phyloP scores from a whole-genome alignment of 1,140 invertebrate species.

The Berghia stephanieae region DNA sequence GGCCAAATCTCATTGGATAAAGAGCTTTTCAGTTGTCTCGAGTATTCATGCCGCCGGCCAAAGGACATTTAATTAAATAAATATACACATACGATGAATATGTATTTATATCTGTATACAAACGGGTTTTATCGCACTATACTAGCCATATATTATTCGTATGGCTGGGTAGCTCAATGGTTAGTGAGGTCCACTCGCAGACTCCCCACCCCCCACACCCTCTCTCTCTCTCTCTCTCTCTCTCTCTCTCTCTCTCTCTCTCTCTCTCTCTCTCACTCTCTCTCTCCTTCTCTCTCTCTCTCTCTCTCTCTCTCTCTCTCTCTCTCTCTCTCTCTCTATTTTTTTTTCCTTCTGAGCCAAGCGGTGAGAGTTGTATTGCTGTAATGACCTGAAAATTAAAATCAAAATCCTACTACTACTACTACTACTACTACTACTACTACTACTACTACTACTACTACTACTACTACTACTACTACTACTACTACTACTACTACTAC shows the following conservation, averaged over 20 bases:
- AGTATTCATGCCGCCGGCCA: too few relatives aligned
- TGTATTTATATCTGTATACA: too few relatives aligned
- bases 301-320: conserved; percentile 12
- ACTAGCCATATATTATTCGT: too few relatives aligned
- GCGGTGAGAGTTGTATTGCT: background rate
- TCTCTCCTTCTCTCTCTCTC: conserved; percentile 19
- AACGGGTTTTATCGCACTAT: too few relatives aligned
- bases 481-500: conserved; percentile 26
- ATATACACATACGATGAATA: too few relatives aligned
- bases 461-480: conserved; percentile 24
- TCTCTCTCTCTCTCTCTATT: conserved; percentile 11
- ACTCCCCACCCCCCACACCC: too few relatives aligned
- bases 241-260: too few relatives aligned
- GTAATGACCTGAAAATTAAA: background rate
- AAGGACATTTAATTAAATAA: too few relatives aligned
- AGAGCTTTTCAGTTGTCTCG: too few relatives aligned
- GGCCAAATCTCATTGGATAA: too few relatives aligned
- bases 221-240: conserved; percentile 6
- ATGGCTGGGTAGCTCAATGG: too few relatives aligned
- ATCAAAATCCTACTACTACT: background rate
- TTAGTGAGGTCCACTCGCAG: too few relatives aligned
- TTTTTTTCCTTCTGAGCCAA: background rate
- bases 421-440: conserved; percentile 18
- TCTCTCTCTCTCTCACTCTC: conserved; percentile 11
- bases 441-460: conserved; percentile 28